Conservation (phyloP, 2,888 invertebrate species). For the Parnassius orleans region DNA sequence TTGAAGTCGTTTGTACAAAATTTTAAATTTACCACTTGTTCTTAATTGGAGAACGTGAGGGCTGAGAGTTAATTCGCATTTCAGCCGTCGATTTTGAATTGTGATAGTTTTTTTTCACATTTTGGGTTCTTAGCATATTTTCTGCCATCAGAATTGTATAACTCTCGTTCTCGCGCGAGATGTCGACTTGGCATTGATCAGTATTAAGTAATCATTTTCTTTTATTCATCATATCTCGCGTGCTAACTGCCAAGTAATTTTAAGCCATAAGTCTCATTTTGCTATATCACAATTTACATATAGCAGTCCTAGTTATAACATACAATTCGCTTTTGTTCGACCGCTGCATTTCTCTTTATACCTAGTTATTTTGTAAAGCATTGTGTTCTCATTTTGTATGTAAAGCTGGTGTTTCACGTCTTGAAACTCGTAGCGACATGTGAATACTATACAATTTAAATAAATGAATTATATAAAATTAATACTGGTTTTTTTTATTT, state of each 20-base stretch:
- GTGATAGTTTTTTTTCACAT: conserved; percentile 30
- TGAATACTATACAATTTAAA: conserved; percentile 80
- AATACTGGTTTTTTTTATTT: conserved; percentile 37
- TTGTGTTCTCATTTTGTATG: conserved; percentile 79
- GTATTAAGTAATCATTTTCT: conserved; percentile 53
- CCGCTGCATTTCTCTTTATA: conserved; percentile 74
- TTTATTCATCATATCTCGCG: conserved; percentile 33
- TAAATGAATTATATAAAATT: conserved; percentile 80
- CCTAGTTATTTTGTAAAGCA: conserved; percentile 68
- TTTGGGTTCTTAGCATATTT: conserved; percentile 13
- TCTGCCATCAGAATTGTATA: conserved; percentile 1
- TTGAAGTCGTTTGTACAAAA: too few relatives aligned
- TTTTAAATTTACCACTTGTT: conserved; percentile 1
- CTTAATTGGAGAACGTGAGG: conserved; percentile 48
- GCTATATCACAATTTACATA: conserved; percentile 41
- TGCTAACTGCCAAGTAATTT: conserved; percentile 57
- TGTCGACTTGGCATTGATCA: conserved; percentile 67
- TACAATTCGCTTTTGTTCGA: conserved; percentile 63
- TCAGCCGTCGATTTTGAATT: conserved; percentile 43
- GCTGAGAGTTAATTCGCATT: conserved; percentile 56
- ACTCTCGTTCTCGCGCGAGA: conserved; percentile 37
- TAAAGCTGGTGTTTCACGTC: conserved; percentile 70
- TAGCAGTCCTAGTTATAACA: conserved; percentile 56
- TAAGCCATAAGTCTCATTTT: conserved; percentile 43
- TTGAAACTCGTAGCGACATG: conserved; percentile 74